These are phyloP conservation scores for Congeria kusceri DNA, from an alignment of 2,888 invertebrate genomes.

Conservation along the genomic window DNA sequence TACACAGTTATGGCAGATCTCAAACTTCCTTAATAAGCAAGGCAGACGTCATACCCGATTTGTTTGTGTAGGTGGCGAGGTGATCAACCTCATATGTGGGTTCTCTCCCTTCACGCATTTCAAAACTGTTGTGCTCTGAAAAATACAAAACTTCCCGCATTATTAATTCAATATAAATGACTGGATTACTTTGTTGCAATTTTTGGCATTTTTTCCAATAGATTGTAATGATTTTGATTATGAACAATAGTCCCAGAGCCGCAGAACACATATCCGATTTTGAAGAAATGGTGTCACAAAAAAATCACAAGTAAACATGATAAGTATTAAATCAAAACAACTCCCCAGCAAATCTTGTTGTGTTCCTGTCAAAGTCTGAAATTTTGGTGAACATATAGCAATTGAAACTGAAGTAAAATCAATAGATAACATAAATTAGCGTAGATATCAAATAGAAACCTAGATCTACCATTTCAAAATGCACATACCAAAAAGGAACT, in stretches of 20 bases:
- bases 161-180: no score
- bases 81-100: constrained; percentile 95
- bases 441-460: no score
- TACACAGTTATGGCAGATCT: neutral
- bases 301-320: neutral
- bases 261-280: neutral
- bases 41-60: constrained; percentile 57
- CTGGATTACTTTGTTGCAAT: no score
- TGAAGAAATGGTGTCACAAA: neutral
- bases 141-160: neutral
- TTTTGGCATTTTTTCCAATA: neutral
- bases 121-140: constrained; percentile 77
- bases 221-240: neutral
- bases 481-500: no score
- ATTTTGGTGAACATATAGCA: no score
- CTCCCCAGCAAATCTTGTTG: no score
- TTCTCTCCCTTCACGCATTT: constrained; percentile 63
- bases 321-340: no score
- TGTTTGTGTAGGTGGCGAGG: constrained; percentile 95
- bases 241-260: no score
- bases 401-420: no score
- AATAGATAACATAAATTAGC: no score
- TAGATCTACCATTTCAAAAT: no score
- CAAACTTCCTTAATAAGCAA: neutral
- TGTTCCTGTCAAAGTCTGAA: no score